Evolutionary conservation across 2,113 vertebrate genomes (phyloP), one percentile per base, ranked within the genome.

Genomic region (Bubo blakistoni): DNA sequence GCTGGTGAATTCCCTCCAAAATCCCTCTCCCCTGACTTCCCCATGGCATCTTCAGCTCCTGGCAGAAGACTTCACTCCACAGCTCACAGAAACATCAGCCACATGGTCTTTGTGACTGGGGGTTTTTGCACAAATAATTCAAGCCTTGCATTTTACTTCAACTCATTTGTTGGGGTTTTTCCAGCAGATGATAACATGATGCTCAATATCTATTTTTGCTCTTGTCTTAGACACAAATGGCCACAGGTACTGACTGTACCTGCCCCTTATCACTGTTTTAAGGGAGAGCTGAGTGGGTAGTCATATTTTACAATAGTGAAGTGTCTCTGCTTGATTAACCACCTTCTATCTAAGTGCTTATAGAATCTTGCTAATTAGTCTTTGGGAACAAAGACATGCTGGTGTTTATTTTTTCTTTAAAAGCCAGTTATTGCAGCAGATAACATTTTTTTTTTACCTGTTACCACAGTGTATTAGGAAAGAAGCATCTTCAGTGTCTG

Each of bases 301-400:
- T 42, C 29, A 2, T 29, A 34, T 77, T 62, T 94, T 80, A 55
- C 62, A 87, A 47, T 36, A 26, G 27, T 62, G 77, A 78, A 71
- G 42, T 72, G 57, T 38, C 57, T 86, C 65, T 86, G 80, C 88
- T 82, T 92, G 81, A 94, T 96, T 89, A 89, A 70, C 62, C 5
- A 7, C 79, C 63, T 90, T 93, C 71, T 46, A 42, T 34, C 66
- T 38, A 66, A 55, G 49, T 85, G 36, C 74, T 82, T 46, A 62
- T 0, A 66, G 73, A 87, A 54, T 72, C 83, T 79, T 76, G 62
- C 73, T 94, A 89, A 95, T 96, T 92, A 97, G 86, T 85, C 94
- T 88, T 89, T 4, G 7, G 66, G 81, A 94, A 65, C 62, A 92
- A 90, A 93, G 70, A 55, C 36, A 32, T 66, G 30, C 51, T 86